A percentile compares a stretch with the other conserved stretches of the same genome.
phyloP scores from a whole-genome alignment of 2,113 vertebrate species.

The Takifugu flavidus region DNA sequence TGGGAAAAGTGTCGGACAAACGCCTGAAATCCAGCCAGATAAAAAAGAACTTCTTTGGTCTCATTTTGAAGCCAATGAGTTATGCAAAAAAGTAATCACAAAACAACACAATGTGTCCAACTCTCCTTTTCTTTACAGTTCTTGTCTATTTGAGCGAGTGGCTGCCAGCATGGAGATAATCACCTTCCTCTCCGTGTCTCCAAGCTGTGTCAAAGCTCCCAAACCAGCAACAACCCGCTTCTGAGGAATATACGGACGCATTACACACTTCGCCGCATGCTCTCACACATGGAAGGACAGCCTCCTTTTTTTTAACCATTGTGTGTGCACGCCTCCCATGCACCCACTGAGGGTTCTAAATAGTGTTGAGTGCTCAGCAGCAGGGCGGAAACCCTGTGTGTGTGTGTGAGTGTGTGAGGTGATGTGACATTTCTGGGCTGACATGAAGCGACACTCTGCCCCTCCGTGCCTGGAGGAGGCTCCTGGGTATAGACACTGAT shows the following conservation, averaged over 20 bases:
- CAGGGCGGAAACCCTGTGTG: constrained; percentile 24
- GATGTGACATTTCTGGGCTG: constrained; percentile 72
- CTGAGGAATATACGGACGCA: constrained; percentile 49
- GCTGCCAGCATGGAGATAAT: constrained; percentile 80
- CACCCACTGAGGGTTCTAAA: constrained; percentile 39
- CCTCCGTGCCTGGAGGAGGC: constrained; percentile 66
- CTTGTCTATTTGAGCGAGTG: constrained; percentile 48
- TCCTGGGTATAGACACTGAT: constrained; percentile 67
- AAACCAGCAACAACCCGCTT: constrained; percentile 43
- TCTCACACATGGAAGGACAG: constrained; percentile 14
- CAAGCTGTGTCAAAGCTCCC: constrained; percentile 60
- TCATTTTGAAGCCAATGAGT: too few relatives aligned
- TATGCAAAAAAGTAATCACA: too few relatives aligned
- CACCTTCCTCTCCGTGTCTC: constrained; percentile 69
- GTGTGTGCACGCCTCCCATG: constrained; percentile 18
- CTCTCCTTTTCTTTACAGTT: constrained; percentile 48
- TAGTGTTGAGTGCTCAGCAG: constrained; percentile 39
- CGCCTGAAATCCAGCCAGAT: constrained; percentile 1
- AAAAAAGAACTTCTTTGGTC: background rate
- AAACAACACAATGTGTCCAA: constrained; percentile 6
- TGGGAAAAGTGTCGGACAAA: too few relatives aligned
- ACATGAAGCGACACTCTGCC: constrained; percentile 67
- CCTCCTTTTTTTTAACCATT: constrained; percentile 24
- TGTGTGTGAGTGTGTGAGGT: constrained; percentile 41
- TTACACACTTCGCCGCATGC: constrained; percentile 44